phyloP scores from a whole-genome alignment of 2,797 vertebrate species.

The Spheniscus humboldti region DNA sequence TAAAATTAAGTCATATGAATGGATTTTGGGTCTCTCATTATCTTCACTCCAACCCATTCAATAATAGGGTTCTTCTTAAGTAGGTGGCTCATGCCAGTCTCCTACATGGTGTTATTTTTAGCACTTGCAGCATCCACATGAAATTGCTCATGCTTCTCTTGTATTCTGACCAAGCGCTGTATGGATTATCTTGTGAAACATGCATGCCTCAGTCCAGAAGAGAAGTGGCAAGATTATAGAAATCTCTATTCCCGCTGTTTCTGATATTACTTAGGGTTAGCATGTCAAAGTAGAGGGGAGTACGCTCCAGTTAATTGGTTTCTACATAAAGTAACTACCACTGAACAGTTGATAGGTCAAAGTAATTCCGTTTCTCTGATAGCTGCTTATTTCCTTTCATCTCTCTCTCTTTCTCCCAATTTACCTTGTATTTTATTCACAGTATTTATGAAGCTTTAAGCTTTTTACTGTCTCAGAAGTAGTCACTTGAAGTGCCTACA shows the following conservation, averaged over 20 bases:
- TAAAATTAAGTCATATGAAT: constrained; percentile 19
- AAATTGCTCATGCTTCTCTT: not conserved
- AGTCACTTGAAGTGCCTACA: not conserved
- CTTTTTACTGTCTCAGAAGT: not conserved
- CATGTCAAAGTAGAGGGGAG: not conserved
- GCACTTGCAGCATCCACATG: not conserved
- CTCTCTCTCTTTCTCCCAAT: not conserved
- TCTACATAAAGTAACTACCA: not conserved
- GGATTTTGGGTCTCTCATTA: not conserved
- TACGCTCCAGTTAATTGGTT: not conserved
- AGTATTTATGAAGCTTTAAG: not conserved
- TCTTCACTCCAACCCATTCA: not conserved
- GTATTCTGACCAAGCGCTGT: not conserved
- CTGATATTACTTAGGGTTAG: not conserved
- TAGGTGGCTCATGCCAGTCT: not conserved
- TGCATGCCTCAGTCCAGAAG: not conserved
- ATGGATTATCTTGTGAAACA: not conserved
- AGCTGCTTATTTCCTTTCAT: not conserved
- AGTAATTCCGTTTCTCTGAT: not conserved
- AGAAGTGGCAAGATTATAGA: not conserved
- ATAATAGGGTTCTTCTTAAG: not conserved
- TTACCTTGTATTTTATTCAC: not conserved
- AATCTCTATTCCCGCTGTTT: not conserved
- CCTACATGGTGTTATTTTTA: not conserved
- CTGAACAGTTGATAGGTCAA: not conserved